Conservation (phyloP, 2,888 invertebrate species). For the Encarsia formosa region DNA sequence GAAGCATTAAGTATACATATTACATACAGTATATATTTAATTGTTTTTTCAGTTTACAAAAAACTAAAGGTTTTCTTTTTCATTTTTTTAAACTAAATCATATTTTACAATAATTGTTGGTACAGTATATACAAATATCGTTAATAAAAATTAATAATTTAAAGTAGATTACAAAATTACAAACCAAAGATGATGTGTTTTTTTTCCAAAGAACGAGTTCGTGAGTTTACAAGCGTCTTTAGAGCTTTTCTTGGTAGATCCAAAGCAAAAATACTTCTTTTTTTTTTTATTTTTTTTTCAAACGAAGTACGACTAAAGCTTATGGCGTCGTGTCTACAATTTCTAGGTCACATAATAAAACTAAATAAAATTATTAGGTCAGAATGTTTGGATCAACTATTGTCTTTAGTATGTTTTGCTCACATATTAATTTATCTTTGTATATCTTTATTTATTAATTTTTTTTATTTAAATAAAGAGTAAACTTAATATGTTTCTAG, state of each 20-base stretch:
- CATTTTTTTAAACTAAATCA: too few species aligned
- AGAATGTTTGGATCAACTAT: constrained; percentile 19
- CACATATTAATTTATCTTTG: neutral
- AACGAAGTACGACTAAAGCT: constrained; percentile 13
- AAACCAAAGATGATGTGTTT: too few species aligned
- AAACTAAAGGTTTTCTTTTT: neutral
- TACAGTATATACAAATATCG: too few species aligned
- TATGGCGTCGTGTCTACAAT: constrained; percentile 2
- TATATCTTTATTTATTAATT: constrained; percentile 6
- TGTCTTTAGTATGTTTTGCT: constrained; percentile 20
- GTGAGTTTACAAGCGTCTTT: neutral
- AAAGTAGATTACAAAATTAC: too few species aligned
- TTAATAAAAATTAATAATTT: too few species aligned
- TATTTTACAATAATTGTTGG: too few species aligned
- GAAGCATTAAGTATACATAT: neutral
- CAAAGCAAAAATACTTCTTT: constrained; percentile 6
- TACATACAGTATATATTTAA: neutral
- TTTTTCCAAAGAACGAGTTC: too few species aligned
- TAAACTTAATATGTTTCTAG: constrained; percentile 1
- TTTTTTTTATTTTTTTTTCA: neutral
- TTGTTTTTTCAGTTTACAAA: neutral
- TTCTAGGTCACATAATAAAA: constrained; percentile 6
- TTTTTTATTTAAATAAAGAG: neutral
- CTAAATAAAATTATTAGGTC: neutral
- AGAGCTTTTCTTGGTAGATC: constrained; percentile 5